Percentiles rank a stretch among this genome's conserved stretches.
phyloP scores from a whole-genome alignment of 1,140 invertebrate species.

The Neodiprion pinetum region DNA sequence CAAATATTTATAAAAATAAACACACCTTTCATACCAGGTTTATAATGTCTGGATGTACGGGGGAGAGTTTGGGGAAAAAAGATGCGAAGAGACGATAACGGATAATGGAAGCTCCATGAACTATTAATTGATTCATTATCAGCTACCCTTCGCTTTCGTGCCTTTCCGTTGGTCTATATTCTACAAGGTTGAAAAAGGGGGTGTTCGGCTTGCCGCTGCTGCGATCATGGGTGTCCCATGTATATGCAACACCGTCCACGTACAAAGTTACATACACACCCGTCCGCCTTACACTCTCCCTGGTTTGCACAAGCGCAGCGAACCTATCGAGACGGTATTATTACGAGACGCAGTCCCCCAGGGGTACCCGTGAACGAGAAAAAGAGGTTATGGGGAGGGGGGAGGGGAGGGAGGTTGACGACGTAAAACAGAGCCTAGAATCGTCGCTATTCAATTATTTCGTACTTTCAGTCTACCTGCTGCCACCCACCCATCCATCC shows the following conservation, averaged over 20 bases:
- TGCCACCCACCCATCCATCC: background rate
- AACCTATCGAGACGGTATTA: constrained; percentile 38
- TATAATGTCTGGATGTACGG: no score
- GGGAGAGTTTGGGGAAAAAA: no score
- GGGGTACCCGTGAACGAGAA: constrained; percentile 18
- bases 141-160: background rate
- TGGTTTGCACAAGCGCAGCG: background rate
- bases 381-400: constrained; percentile 16
- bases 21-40: no score
- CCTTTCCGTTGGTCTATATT: background rate
- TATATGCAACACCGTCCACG: no score
- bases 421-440: constrained; percentile 21
- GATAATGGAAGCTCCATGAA: background rate
- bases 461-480: constrained; percentile 53
- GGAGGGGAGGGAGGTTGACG: background rate
- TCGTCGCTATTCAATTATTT: constrained; percentile 54
- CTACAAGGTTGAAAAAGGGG: background rate
- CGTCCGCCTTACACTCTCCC: background rate
- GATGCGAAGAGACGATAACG: constrained; percentile 4
- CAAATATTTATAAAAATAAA: no score
- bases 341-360: constrained; percentile 40
- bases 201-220: background rate
- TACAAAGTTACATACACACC: no score
- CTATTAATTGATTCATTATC: constrained; percentile 13
- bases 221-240: background rate